Conservation (phyloP, 2,797 vertebrate species). For the Xenopus petersii region DNA sequence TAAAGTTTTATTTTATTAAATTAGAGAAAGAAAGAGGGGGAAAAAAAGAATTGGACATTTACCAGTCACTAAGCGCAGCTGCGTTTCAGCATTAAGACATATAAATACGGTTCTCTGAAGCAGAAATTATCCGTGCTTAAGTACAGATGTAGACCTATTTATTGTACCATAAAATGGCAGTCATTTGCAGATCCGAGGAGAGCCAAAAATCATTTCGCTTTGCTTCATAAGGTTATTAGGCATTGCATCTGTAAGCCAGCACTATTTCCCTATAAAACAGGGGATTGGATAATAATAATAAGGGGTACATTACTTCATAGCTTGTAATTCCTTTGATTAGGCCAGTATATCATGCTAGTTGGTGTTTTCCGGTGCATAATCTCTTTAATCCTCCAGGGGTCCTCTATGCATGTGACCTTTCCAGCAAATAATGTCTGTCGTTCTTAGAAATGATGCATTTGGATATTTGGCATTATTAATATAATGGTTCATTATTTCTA, state of each 20-base stretch:
- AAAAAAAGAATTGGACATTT: slow-evolving; percentile 1
- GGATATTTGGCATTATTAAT: no score
- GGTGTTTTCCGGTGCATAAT: slow-evolving; percentile 3
- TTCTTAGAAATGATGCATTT: neutral
- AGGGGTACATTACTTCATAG: neutral
- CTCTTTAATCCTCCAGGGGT: neutral
- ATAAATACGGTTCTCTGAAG: slow-evolving; percentile 5
- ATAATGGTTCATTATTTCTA: no score
- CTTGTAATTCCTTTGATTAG: neutral
- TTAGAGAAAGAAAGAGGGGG: neutral
- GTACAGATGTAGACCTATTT: slow-evolving; percentile 8
- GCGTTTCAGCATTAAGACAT: neutral
- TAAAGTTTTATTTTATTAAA: slow-evolving; percentile 1
- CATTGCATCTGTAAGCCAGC: neutral
- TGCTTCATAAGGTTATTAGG: neutral
- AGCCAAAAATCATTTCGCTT: neutral
- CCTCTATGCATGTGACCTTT: neutral
- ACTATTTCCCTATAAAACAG: neutral
- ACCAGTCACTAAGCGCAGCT: slow-evolving; percentile 16
- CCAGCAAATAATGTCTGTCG: neutral
- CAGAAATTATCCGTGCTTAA: neutral
- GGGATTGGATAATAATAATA: neutral
- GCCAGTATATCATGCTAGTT: neutral
- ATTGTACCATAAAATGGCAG: slow-evolving; percentile 7
- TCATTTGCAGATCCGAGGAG: neutral